Percentiles rank a stretch among this genome's conserved stretches.
Evolutionary conservation across 1,140 invertebrate species (phyloP).

Genomic region (Drosophila navojoa): DNA sequence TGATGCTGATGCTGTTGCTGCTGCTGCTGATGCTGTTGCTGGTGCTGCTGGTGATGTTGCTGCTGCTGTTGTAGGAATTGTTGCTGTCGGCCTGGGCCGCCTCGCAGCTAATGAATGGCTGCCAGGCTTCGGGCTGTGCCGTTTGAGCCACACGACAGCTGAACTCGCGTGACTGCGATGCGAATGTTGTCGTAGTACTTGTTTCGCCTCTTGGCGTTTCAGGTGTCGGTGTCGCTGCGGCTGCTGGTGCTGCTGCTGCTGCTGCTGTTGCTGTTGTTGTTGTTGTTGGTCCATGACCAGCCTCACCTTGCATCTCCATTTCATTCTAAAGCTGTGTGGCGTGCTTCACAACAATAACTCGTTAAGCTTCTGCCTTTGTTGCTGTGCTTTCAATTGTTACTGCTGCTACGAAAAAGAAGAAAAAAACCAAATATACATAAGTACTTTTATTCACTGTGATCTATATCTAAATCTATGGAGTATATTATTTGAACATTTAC

Average conservation of each 20-base stretch:
- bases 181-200: constrained; percentile 33
- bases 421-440: too few species aligned
- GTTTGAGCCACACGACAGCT: constrained; percentile 61
- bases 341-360: constrained; percentile 41
- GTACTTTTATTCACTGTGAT: too few species aligned
- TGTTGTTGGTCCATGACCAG: constrained; percentile 78
- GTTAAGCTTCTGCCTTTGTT: constrained; percentile 23
- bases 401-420: neutral
- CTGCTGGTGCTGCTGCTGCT: neutral
- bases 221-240: constrained; percentile 14
- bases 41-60: constrained; percentile 7
- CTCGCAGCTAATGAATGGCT: constrained; percentile 70
- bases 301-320: constrained; percentile 81
- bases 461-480: too few species aligned
- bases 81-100: constrained; percentile 25
- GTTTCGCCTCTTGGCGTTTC: constrained; percentile 14
- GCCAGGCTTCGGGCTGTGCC: constrained; percentile 42
- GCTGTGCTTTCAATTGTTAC: constrained; percentile 1
- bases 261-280: neutral
- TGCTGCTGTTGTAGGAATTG: constrained; percentile 14
- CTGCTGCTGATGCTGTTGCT: constrained; percentile 1
- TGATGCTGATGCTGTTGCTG: constrained; percentile 32
- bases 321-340: constrained; percentile 81
- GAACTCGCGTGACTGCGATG: constrained; percentile 41
- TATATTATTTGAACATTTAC: too few species aligned